Evolutionary conservation across 2,797 vertebrate species (phyloP).

Genomic region (Trachops cirrhosus): DNA sequence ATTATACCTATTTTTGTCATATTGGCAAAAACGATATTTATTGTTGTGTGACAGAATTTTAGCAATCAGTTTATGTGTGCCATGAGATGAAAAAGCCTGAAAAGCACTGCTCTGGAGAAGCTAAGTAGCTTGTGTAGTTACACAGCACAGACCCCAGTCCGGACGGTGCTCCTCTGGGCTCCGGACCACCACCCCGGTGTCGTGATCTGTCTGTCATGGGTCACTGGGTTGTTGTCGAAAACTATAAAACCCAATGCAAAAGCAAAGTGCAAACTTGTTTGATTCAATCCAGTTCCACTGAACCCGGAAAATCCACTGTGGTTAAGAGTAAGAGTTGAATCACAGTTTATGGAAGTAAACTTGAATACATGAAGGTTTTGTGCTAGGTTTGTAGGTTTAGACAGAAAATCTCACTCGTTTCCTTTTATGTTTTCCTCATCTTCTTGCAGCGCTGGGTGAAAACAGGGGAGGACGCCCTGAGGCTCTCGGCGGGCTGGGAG

Average conservation of each 20-base stretch:
- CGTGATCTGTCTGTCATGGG: background rate
- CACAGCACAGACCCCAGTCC: background rate
- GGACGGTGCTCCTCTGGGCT: background rate
- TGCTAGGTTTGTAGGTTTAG: background rate
- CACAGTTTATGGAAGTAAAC: background rate
- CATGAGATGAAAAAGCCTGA: background rate
- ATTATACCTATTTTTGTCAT: background rate
- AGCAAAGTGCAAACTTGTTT: constrained; percentile 10
- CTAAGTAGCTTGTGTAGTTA: background rate
- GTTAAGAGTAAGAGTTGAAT: background rate
- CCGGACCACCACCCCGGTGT: background rate
- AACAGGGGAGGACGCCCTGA: constrained; percentile 93
- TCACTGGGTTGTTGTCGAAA: background rate
- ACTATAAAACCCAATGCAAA: background rate
- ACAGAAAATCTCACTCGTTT: background rate
- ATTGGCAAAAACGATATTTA: background rate
- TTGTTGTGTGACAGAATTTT: background rate
- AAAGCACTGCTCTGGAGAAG: background rate
- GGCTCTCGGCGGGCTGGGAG: constrained; percentile 94
- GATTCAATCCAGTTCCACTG: background rate
- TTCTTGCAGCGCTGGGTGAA: constrained; percentile 95
- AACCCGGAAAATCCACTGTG: background rate
- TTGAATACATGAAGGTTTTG: background rate
- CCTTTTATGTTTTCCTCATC: constrained; percentile 91
- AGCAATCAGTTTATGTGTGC: background rate